phyloP scores from a whole-genome alignment of 1,140 invertebrate species.

The Drosophila subpulchrella region DNA sequence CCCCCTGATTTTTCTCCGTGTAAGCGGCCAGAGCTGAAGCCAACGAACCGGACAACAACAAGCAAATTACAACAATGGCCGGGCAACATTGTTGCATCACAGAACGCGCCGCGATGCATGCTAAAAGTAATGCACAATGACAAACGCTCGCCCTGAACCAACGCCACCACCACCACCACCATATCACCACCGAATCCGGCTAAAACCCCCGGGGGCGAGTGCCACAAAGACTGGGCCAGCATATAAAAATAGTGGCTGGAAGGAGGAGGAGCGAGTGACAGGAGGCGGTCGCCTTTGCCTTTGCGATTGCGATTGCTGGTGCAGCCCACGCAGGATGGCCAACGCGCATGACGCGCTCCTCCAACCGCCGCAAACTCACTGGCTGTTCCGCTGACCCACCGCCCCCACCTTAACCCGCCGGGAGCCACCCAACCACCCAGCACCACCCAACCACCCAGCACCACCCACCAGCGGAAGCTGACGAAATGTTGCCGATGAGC shows the following conservation, averaged over 20 bases:
- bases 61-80: slow-evolving; percentile 70
- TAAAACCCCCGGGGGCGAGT: slow-evolving; percentile 20
- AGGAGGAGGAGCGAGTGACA: slow-evolving; percentile 50
- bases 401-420: neutral
- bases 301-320: slow-evolving; percentile 37
- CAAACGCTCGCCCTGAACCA: slow-evolving; percentile 52
- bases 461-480: slow-evolving; percentile 66
- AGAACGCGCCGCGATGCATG: slow-evolving; percentile 67
- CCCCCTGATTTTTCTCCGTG: neutral
- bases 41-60: slow-evolving; percentile 66
- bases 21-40: slow-evolving; percentile 18
- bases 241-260: slow-evolving; percentile 73
- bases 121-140: slow-evolving; percentile 80
- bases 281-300: slow-evolving; percentile 4
- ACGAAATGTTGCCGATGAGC: slow-evolving; percentile 82
- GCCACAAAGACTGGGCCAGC: slow-evolving; percentile 57
- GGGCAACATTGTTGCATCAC: slow-evolving; percentile 71
- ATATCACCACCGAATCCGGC: slow-evolving; percentile 32
- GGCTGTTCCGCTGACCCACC: slow-evolving; percentile 38
- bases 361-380: slow-evolving; percentile 53
- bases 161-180: slow-evolving; percentile 9
- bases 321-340: slow-evolving; percentile 65
- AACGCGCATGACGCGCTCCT: slow-evolving; percentile 78
- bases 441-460: neutral
- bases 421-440: neutral